Evolutionary conservation across 2,797 vertebrate species (phyloP).

Genomic region (Ctenochaetus hawaiiensis): DNA sequence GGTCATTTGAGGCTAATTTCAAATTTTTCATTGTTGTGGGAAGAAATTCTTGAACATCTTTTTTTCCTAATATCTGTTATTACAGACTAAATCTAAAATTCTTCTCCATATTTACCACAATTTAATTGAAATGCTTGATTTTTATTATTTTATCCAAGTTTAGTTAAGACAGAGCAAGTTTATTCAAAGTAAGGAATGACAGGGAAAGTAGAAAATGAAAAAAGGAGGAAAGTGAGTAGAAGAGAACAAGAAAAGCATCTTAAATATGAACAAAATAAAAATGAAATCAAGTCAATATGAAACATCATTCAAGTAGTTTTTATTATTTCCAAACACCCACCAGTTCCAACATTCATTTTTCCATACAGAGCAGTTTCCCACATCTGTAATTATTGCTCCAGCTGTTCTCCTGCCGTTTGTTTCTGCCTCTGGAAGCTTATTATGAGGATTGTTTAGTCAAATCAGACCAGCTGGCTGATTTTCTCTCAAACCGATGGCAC

Average conservation of each 20-base stretch:
- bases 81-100: too few relatives aligned
- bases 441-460: constrained; percentile 51
- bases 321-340: constrained; percentile 68
- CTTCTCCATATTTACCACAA: background rate
- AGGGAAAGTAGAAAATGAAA: background rate
- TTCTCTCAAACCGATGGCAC: constrained; percentile 58
- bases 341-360: constrained; percentile 56
- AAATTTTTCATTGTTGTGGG: too few relatives aligned
- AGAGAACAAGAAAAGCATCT: background rate
- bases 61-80: too few relatives aligned
- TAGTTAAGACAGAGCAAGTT: background rate
- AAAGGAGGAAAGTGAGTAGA: background rate
- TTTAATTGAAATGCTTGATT: background rate
- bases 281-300: constrained; percentile 28
- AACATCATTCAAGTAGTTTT: constrained; percentile 70
- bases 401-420: constrained; percentile 34
- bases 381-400: constrained; percentile 68
- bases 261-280: background rate
- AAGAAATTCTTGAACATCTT: too few relatives aligned
- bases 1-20: too few relatives aligned
- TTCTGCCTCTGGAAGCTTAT: constrained; percentile 55
- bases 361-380: constrained; percentile 42
- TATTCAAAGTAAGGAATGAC: background rate
- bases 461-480: constrained; percentile 26
- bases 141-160: background rate